Percentiles rank a stretch among this genome's conserved stretches.
Conservation (phyloP, 2,113 vertebrate genomes). For the Neotragus pygmaeus region DNA sequence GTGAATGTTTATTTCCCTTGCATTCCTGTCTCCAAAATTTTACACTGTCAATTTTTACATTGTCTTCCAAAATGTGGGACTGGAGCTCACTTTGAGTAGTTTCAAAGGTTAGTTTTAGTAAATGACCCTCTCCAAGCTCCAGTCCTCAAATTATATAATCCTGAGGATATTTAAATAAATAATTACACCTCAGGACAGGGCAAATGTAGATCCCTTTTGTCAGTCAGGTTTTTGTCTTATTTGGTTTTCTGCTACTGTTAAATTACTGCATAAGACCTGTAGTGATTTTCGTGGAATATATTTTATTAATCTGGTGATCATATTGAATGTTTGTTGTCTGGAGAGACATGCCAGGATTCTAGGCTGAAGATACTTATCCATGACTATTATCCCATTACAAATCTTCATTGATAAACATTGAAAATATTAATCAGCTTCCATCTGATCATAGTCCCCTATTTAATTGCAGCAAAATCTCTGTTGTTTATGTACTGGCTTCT, state of each 20-base stretch:
- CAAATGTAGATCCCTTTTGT: background rate
- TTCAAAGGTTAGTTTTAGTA: slow-evolving; percentile 10
- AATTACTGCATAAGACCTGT: background rate
- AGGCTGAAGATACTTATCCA: slow-evolving; percentile 56
- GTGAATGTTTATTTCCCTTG: background rate
- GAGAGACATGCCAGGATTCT: slow-evolving; percentile 53
- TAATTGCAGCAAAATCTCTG: slow-evolving; percentile 51
- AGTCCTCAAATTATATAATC: background rate
- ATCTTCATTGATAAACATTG: slow-evolving; percentile 69
- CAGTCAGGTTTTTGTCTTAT: background rate
- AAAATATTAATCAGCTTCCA: slow-evolving; percentile 70
- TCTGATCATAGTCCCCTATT: slow-evolving; percentile 62
- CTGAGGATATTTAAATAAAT: background rate
- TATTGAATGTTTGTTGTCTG: slow-evolving; percentile 41
- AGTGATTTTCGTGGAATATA: background rate
- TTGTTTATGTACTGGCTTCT: slow-evolving; percentile 54
- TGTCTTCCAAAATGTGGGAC: background rate
- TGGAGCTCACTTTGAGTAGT: background rate
- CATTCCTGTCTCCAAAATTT: background rate
- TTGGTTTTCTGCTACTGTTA: slow-evolving; percentile 10
- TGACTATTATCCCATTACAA: slow-evolving; percentile 64
- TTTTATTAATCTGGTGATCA: slow-evolving; percentile 53
- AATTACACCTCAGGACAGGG: background rate
- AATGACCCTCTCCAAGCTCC: background rate
- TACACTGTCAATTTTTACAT: background rate